A percentile compares a stretch with the other conserved stretches of the same genome.
Conservation (phyloP, 2,113 vertebrate genomes). For the Pholis gunnellus region DNA sequence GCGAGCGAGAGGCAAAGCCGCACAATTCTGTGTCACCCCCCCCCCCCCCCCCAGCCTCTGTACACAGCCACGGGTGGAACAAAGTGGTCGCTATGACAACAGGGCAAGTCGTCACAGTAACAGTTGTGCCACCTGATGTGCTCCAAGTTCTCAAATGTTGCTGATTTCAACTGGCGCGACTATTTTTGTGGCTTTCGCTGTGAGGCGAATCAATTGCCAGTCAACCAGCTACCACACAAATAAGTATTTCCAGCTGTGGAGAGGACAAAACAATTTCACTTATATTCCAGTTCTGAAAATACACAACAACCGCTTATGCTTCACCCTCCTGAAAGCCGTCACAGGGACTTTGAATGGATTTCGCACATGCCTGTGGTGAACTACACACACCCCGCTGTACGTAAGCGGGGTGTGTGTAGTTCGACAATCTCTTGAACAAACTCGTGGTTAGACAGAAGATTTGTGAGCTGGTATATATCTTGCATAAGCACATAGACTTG, state of each 20-base stretch:
- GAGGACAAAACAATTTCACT: slow-evolving; percentile 51
- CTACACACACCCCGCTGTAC: not conserved
- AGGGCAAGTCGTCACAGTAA: slow-evolving; percentile 33
- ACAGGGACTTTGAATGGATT: slow-evolving; percentile 27
- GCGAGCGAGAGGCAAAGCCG: slow-evolving; percentile 1
- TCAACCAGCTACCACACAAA: slow-evolving; percentile 31
- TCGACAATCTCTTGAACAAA: slow-evolving; percentile 9
- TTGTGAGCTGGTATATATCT: not conserved
- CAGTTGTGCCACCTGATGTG: slow-evolving; percentile 33
- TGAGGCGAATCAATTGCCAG: slow-evolving; percentile 46
- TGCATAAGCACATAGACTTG: not conserved
- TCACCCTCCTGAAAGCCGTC: slow-evolving; percentile 32
- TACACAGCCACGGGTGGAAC: slow-evolving; percentile 34
- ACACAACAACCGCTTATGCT: slow-evolving; percentile 21
- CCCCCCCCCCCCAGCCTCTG: too few relatives aligned
- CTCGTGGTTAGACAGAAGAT: slow-evolving; percentile 3
- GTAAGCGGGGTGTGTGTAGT: too few relatives aligned
- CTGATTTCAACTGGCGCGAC: slow-evolving; percentile 23
- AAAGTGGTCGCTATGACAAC: slow-evolving; percentile 48
- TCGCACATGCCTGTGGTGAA: not conserved
- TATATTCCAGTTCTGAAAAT: slow-evolving; percentile 20
- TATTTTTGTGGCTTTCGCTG: slow-evolving; percentile 34
- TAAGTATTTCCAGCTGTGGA: slow-evolving; percentile 43
- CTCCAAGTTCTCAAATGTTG: slow-evolving; percentile 31
- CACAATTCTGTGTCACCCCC: slow-evolving; percentile 2